Percentiles rank a stretch among this genome's conserved stretches.
These are phyloP conservation scores for Xanthorhoe spadicearia DNA, from an alignment of 2,888 invertebrate genomes.

Conservation along the genomic window DNA sequence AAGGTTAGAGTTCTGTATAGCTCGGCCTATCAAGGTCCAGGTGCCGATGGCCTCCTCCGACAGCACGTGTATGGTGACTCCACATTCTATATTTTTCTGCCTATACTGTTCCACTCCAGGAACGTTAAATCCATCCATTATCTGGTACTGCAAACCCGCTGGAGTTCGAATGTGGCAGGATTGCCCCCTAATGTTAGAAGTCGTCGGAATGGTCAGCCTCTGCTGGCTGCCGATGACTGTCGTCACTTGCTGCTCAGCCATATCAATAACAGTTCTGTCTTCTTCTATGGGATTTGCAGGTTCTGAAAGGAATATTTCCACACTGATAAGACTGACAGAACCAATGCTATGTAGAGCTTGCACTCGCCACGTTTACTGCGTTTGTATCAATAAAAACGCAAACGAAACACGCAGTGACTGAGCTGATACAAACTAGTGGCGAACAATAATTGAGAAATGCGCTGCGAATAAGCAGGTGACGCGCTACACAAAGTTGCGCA, in stretches of 20 bases:
- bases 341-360: neutral
- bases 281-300: constrained; percentile 52
- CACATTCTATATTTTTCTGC: constrained; percentile 54
- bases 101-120: constrained; percentile 53
- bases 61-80: constrained; percentile 52
- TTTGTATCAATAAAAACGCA: no score
- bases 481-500: no score
- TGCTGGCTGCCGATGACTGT: constrained; percentile 47
- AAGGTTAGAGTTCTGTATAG: constrained; percentile 38
- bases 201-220: constrained; percentile 46
- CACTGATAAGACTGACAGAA: constrained; percentile 2
- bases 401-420: no score
- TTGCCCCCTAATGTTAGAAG: constrained; percentile 44
- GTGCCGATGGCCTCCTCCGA: constrained; percentile 58
- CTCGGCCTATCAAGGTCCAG: constrained; percentile 67
- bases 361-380: no score
- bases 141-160: constrained; percentile 51
- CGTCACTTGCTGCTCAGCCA: constrained; percentile 32
- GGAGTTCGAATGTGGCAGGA: constrained; percentile 64
- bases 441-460: no score
- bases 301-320: constrained; percentile 48
- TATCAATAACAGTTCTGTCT: constrained; percentile 42
- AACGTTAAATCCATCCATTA: constrained; percentile 54
- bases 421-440: no score
- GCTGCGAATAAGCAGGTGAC: no score